Percentiles rank a stretch among this genome's conserved stretches.
Evolutionary conservation across 2,113 vertebrate genomes (phyloP).

Genomic region (Boleophthalmus pectinirostris): DNA sequence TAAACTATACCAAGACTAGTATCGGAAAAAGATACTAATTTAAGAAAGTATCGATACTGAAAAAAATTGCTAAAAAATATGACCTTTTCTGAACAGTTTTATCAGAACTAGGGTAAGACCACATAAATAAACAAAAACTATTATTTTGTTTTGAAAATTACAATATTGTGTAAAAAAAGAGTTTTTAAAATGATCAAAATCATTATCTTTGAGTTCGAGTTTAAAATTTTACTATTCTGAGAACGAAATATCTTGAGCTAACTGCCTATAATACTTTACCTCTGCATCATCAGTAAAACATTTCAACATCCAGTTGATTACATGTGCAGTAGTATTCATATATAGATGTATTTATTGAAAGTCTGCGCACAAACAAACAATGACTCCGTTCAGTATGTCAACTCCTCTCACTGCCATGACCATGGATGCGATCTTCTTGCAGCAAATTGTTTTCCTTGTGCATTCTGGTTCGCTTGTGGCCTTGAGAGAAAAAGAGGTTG

Average conservation of each 20-base stretch:
- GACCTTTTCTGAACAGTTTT: too few species aligned
- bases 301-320: not conserved
- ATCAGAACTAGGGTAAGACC: too few species aligned
- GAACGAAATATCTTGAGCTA: not conserved
- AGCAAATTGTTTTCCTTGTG: constrained; percentile 47
- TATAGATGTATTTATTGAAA: constrained; percentile 30
- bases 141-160: too few species aligned
- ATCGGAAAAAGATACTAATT: too few species aligned
- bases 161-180: too few species aligned
- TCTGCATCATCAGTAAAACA: not conserved
- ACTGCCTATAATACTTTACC: not conserved
- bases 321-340: not conserved
- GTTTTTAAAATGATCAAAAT: too few species aligned
- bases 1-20: too few species aligned
- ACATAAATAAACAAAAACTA: too few species aligned
- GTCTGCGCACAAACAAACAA: constrained; percentile 20
- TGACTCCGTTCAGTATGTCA: constrained; percentile 24
- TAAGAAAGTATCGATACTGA: too few species aligned
- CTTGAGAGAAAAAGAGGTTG: constrained; percentile 49
- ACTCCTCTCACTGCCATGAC: constrained; percentile 11
- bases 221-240: not conserved
- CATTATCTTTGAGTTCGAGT: too few species aligned
- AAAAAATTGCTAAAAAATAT: too few species aligned
- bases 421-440: constrained; percentile 27
- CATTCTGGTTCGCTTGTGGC: constrained; percentile 34